These are phyloP conservation scores for Orchestes rusci DNA, from an alignment of 2,888 invertebrate genomes.

Conservation along the genomic window DNA sequence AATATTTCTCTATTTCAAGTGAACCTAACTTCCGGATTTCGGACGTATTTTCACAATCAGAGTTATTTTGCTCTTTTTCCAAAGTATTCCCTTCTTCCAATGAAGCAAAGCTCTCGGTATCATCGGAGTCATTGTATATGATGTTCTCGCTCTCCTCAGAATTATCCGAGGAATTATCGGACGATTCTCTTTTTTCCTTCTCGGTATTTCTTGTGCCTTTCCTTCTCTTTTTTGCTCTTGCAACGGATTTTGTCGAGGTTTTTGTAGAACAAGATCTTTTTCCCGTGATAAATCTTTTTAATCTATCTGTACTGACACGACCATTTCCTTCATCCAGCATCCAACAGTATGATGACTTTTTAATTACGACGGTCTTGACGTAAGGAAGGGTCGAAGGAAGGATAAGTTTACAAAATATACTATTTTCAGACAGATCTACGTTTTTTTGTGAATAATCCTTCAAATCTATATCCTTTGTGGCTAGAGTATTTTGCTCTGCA, in stretches of 20 bases:
- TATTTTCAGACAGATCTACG: conserved; percentile 7
- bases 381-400: conserved; percentile 1
- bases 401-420: conserved; percentile 1
- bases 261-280: conserved; percentile 3
- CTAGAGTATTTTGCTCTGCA: neutral
- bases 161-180: conserved; percentile 4
- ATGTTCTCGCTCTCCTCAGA: neutral
- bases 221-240: neutral
- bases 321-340: conserved; percentile 3
- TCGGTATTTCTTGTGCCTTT: neutral
- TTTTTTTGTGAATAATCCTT: conserved; percentile 3
- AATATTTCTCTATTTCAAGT: too few relatives aligned
- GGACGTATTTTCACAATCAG: too few relatives aligned
- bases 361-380: conserved; percentile 3
- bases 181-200: conserved; percentile 1
- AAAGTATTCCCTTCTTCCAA: conserved; percentile 1
- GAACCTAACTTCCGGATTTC: too few relatives aligned
- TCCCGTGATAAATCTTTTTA: conserved; percentile 4
- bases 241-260: conserved; percentile 1
- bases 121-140: conserved; percentile 1
- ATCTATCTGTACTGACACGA: conserved; percentile 3
- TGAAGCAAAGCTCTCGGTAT: conserved; percentile 2
- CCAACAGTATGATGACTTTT: conserved; percentile 5
- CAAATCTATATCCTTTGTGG: conserved; percentile 3
- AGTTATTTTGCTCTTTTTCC: neutral